phyloP scores from a whole-genome alignment of 2,113 vertebrate genomes.

The Lontra canadensis region DNA sequence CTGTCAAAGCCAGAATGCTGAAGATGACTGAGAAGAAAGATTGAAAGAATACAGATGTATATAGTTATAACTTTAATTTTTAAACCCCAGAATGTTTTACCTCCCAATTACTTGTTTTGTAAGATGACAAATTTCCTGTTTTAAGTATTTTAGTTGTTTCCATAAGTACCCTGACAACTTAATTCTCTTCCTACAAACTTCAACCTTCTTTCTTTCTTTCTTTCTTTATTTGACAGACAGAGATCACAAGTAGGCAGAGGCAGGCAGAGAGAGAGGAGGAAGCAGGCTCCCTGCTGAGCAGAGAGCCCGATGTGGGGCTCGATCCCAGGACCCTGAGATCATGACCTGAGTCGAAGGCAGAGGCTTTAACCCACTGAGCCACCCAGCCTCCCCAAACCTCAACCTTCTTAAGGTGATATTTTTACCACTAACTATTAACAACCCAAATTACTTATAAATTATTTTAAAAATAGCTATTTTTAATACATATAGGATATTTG shows the following conservation, averaged over 20 bases:
- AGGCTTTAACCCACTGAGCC: no score
- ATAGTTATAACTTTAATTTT: not conserved
- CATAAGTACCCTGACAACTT: not conserved
- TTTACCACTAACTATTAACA: not conserved
- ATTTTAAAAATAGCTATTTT: not conserved
- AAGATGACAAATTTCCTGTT: not conserved
- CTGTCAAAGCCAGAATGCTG: not conserved
- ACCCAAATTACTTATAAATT: not conserved
- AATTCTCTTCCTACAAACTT: not conserved
- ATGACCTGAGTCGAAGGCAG: no score
- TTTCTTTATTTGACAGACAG: no score
- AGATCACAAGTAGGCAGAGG: no score
- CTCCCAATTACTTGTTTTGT: not conserved
- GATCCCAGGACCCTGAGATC: no score
- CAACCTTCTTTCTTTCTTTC: not conserved
- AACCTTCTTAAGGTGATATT: not conserved
- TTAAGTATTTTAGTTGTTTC: not conserved
- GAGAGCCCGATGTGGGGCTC: no score
- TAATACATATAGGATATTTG: not conserved
- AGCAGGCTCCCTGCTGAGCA: fast-evolving
- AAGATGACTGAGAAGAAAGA: not conserved
- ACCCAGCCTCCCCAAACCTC: not conserved
- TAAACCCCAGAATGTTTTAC: not conserved
- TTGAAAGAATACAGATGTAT: fast-evolving
- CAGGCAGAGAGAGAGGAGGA: no score